Evolutionary conservation across 1,140 invertebrate genomes (phyloP).

Genomic region (Bombus impatiens): DNA sequence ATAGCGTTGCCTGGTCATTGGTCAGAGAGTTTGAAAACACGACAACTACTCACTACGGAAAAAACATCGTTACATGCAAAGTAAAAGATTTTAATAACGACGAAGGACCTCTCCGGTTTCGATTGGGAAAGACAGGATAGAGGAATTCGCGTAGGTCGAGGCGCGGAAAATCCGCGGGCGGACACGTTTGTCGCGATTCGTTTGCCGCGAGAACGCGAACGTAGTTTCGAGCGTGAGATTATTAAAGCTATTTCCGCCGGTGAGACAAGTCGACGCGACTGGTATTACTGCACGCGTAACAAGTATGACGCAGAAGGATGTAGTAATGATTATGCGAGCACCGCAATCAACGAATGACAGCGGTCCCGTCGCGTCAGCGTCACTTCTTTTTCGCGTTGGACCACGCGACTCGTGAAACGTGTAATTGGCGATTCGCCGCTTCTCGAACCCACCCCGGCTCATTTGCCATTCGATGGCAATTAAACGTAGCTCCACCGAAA

Average conservation of each 20-base stretch:
- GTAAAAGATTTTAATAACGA: not conserved
- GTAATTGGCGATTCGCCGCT: conserved; percentile 38
- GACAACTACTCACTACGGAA: too few relatives aligned
- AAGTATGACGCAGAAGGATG: conserved; percentile 71
- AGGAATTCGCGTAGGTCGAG: not conserved
- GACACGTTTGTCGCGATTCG: not conserved
- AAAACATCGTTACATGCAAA: not conserved
- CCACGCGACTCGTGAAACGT: not conserved
- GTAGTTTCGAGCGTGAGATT: not conserved
- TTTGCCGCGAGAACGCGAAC: conserved; percentile 8
- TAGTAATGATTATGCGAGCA: conserved; percentile 69
- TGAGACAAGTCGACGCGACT: conserved; percentile 48
- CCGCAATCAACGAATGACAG: conserved; percentile 56
- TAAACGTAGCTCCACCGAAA: not conserved
- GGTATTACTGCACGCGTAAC: conserved; percentile 62
- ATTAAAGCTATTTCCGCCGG: conserved; percentile 59
- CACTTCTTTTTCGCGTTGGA: conserved; percentile 32
- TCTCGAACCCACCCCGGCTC: not conserved
- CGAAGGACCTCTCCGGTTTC: not conserved
- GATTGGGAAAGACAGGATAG: not conserved
- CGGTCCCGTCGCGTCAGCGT: conserved; percentile 19
- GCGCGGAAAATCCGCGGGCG: conserved; percentile 8
- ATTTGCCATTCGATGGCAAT: not conserved
- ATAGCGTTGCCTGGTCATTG: too few relatives aligned
- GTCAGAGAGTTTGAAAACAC: too few relatives aligned